Evolutionary conservation across 2,797 vertebrate species (phyloP).

Genomic region (Danio albolineatus): DNA sequence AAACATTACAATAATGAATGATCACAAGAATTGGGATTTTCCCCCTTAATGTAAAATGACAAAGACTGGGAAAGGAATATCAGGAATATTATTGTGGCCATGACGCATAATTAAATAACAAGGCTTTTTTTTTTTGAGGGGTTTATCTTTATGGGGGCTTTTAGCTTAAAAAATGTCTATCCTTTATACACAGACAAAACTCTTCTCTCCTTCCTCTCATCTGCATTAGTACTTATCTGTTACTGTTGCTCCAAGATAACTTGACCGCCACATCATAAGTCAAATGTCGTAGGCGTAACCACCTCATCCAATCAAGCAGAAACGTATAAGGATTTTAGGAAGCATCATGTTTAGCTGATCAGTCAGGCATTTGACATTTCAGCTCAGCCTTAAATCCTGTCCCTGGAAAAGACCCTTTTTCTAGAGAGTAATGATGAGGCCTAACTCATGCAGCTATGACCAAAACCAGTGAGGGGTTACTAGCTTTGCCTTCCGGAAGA

Average conservation of each 20-base stretch:
- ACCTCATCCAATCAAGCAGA: background rate
- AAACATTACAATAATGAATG: background rate
- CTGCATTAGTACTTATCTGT: slow-evolving; percentile 33
- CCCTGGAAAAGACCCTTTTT: slow-evolving; percentile 17
- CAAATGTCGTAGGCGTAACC: slow-evolving; percentile 23
- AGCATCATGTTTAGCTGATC: slow-evolving; percentile 34
- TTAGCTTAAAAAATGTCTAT: background rate
- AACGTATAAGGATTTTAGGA: slow-evolving; percentile 39
- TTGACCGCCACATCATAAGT: background rate
- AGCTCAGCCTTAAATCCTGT: slow-evolving; percentile 46
- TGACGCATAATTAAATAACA: background rate
- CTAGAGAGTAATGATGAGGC: slow-evolving; percentile 6
- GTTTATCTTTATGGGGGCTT: background rate
- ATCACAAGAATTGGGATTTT: background rate
- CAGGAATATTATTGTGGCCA: background rate
- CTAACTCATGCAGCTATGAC: slow-evolving; percentile 13
- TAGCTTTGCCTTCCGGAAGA: slow-evolving; percentile 25
- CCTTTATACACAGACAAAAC: background rate
- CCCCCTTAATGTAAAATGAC: background rate
- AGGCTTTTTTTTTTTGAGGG: slow-evolving; percentile 5
- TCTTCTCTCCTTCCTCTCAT: background rate
- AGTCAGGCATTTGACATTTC: slow-evolving; percentile 44
- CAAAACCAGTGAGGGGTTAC: slow-evolving; percentile 27
- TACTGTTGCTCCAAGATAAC: background rate
- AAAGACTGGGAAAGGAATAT: background rate